Evolutionary conservation across 2,888 invertebrate species (phyloP).

Genomic region (Plebejus anna): DNA sequence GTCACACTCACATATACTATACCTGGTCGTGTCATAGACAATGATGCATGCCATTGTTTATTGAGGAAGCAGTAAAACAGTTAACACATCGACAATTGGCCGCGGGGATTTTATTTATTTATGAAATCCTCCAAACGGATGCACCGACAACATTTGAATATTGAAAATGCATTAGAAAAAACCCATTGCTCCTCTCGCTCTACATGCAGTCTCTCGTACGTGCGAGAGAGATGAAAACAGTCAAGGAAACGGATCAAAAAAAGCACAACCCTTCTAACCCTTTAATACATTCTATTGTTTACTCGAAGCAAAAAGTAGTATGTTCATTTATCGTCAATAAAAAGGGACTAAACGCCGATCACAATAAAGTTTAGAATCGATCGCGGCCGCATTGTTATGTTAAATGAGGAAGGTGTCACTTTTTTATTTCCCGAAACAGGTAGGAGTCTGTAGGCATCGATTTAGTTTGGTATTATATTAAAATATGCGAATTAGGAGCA

Average conservation of each 20-base stretch:
- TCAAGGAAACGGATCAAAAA: conserved; percentile 76
- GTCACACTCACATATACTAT: neutral
- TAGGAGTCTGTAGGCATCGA: conserved; percentile 47
- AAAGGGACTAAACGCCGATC: conserved; percentile 45
- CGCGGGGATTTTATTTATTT: conserved; percentile 63
- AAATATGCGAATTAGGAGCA: conserved; percentile 28
- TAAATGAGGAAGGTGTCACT: conserved; percentile 61
- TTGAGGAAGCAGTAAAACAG: conserved; percentile 71
- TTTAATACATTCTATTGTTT: conserved; percentile 70
- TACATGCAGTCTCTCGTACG: conserved; percentile 38
- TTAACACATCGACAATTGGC: conserved; percentile 64
- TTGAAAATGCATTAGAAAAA: conserved; percentile 68
- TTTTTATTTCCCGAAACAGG: conserved; percentile 65
- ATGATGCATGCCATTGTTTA: conserved; percentile 44
- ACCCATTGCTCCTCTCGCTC: conserved; percentile 49
- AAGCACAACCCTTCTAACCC: conserved; percentile 77
- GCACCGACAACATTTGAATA: conserved; percentile 74
- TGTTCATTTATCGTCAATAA: conserved; percentile 38
- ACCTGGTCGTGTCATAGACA: neutral
- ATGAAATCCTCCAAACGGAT: conserved; percentile 74
- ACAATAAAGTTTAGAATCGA: conserved; percentile 45
- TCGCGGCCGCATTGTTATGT: conserved; percentile 29
- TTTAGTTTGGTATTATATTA: conserved; percentile 27
- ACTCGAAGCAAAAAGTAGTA: conserved; percentile 56
- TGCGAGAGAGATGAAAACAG: conserved; percentile 54